Evolutionary conservation across 2,113 vertebrate species (phyloP).

Genomic region (Brienomyrus longianalis): DNA sequence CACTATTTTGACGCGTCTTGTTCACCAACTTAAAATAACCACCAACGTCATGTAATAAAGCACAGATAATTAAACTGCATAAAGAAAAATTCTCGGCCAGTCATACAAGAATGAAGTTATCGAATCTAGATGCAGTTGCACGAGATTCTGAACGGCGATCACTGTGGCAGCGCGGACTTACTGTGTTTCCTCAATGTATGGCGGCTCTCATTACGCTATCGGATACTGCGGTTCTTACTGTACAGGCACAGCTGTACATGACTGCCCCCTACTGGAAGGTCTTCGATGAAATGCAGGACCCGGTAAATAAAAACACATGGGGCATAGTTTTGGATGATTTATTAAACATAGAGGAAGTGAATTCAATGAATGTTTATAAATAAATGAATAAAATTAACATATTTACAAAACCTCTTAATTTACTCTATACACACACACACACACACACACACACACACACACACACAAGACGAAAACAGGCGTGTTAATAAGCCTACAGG

Average conservation of each 20-base stretch:
- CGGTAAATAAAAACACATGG: neutral
- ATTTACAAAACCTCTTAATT: conserved; percentile 43
- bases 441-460: neutral
- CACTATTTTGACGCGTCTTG: neutral
- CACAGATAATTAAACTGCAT: neutral
- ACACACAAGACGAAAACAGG: neutral
- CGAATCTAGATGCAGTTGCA: neutral
- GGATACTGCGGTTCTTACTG: neutral
- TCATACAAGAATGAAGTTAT: neutral
- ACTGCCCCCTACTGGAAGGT: conserved; percentile 40
- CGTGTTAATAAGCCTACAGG: conserved; percentile 24
- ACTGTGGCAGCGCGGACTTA: neutral
- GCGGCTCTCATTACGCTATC: neutral
- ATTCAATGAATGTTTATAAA: conserved; percentile 32
- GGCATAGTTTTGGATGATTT: conserved; percentile 24
- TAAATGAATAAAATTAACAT: conserved; percentile 29
- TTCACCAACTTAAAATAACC: neutral
- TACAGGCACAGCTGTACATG: neutral
- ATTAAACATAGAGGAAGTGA: conserved; percentile 34
- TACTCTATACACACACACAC: neutral
- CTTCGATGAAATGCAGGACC: neutral
- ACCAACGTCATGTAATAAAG: neutral
- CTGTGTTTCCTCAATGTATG: neutral
- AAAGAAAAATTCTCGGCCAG: neutral
- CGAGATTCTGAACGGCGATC: neutral